phyloP scores from a whole-genome alignment of 2,888 invertebrate species.

The Meiosimyza platycephala region DNA sequence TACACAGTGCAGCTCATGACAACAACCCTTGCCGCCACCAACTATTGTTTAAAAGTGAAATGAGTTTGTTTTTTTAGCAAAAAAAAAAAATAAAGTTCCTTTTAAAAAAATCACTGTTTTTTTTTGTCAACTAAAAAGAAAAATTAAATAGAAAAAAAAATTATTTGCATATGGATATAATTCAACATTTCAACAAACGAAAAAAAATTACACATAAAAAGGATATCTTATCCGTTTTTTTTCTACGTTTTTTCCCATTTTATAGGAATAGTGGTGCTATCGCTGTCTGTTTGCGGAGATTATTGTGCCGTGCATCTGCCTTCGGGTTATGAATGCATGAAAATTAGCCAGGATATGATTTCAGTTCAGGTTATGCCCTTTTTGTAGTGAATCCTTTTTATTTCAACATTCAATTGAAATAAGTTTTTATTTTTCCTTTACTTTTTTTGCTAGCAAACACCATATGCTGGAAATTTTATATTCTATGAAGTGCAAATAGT shows the following conservation, averaged over 20 bases:
- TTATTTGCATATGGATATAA: slow-evolving; percentile 62
- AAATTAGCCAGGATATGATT: slow-evolving; percentile 64
- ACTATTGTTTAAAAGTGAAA: slow-evolving; percentile 25
- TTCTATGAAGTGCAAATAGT: slow-evolving; percentile 31
- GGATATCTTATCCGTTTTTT: slow-evolving; percentile 45
- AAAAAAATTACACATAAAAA: slow-evolving; percentile 47
- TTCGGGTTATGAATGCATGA: slow-evolving; percentile 47
- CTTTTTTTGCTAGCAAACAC: slow-evolving; percentile 37
- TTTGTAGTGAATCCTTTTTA: slow-evolving; percentile 29
- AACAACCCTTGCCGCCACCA: slow-evolving; percentile 17
- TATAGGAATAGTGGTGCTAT: slow-evolving; percentile 45
- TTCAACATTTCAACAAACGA: slow-evolving; percentile 57
- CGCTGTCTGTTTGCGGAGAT: slow-evolving; percentile 62
- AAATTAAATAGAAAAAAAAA: slow-evolving; percentile 57
- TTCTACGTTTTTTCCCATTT: slow-evolving; percentile 45
- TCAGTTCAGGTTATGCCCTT: slow-evolving; percentile 27
- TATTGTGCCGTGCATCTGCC: slow-evolving; percentile 63
- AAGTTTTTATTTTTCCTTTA: slow-evolving; percentile 40
- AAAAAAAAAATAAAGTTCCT: slow-evolving; percentile 16
- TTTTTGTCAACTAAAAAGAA: slow-evolving; percentile 35
- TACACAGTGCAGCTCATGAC: no score
- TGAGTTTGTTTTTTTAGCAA: slow-evolving; percentile 13
- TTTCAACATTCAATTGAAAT: slow-evolving; percentile 11
- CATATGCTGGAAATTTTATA: slow-evolving; percentile 29
- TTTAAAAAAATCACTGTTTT: slow-evolving; percentile 23